Percentiles rank a stretch among this genome's conserved stretches.
phyloP scores from a whole-genome alignment of 2,888 invertebrate species.

The Dryobota labecula region DNA sequence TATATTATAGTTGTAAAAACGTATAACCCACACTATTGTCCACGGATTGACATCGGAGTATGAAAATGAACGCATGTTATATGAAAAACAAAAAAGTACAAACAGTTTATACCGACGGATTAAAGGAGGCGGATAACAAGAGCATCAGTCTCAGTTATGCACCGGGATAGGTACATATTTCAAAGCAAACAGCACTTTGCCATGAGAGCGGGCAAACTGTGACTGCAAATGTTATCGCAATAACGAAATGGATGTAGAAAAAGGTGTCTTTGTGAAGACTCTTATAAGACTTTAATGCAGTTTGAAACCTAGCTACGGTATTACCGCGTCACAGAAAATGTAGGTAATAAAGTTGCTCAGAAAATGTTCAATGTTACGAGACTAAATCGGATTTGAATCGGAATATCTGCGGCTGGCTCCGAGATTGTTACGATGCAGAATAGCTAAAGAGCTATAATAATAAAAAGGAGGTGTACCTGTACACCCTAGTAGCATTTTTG shows the following conservation, averaged over 20 bases:
- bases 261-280: neutral
- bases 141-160: too few relatives aligned
- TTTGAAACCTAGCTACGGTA: conserved; percentile 8
- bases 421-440: conserved; percentile 14
- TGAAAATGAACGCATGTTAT: too few relatives aligned
- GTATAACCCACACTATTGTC: too few relatives aligned
- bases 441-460: neutral
- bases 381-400: conserved; percentile 33
- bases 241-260: conserved; percentile 8
- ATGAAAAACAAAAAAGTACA: too few relatives aligned
- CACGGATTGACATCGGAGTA: too few relatives aligned
- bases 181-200: neutral
- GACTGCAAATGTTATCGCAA: neutral
- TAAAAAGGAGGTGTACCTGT: too few relatives aligned
- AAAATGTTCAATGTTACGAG: conserved; percentile 11
- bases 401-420: conserved; percentile 9
- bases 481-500: too few relatives aligned
- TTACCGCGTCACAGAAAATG: conserved; percentile 6
- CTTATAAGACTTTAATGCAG: neutral
- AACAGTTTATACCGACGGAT: too few relatives aligned
- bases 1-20: too few relatives aligned
- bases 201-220: neutral
- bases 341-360: conserved; percentile 11
- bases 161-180: too few relatives aligned
- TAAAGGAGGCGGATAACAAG: too few relatives aligned